Evolutionary conservation across 2,888 invertebrate species (phyloP).

Genomic region (Nowickia ferox): DNA sequence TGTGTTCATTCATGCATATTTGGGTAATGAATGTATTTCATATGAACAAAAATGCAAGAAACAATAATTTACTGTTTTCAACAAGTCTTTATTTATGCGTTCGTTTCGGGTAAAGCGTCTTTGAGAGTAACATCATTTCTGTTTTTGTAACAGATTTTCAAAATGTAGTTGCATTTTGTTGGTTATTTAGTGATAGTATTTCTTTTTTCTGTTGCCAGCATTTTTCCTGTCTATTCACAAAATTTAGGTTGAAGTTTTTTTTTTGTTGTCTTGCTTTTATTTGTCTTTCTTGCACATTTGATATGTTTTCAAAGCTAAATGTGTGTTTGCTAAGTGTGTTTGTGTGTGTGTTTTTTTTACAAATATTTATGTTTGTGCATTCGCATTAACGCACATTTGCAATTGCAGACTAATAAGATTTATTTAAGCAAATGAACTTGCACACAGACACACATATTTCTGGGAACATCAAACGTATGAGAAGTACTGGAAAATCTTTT

Average conservation of each 20-base stretch:
- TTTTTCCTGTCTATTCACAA: neutral
- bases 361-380: conserved; percentile 32
- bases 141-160: conserved; percentile 12
- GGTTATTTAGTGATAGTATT: neutral
- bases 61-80: conserved; percentile 40
- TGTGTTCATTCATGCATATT: neutral
- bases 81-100: neutral
- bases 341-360: neutral
- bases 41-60: neutral
- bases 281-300: conserved; percentile 26
- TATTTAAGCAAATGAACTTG: conserved; percentile 2
- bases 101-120: conserved; percentile 25
- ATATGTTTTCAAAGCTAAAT: conserved; percentile 52
- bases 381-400: conserved; percentile 57
- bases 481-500: neutral
- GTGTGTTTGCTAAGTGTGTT: neutral
- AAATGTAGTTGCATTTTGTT: conserved; percentile 13
- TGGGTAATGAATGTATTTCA: conserved; percentile 9
- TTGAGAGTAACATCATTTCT: neutral
- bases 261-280: neutral
- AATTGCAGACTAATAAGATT: conserved; percentile 28
- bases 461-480: neutral
- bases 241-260: conserved; percentile 39
- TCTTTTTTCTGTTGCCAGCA: neutral
- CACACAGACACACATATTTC: neutral